A percentile compares a stretch with the other conserved stretches of the same genome.
These are phyloP conservation scores for Chelonia mydas DNA, from an alignment of 2,797 vertebrate genomes.

Conservation along the genomic window DNA sequence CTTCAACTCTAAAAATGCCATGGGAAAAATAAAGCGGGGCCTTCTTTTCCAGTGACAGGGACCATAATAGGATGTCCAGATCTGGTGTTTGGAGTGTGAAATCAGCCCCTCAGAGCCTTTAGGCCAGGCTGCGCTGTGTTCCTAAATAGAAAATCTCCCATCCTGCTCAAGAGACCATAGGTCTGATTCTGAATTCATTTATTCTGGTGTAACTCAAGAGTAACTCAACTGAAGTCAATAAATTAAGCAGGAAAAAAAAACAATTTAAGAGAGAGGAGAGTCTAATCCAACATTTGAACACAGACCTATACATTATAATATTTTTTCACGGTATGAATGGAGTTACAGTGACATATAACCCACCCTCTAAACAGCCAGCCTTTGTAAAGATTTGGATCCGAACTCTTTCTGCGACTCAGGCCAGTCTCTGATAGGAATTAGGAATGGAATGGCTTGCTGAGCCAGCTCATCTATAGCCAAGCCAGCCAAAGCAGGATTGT, in stretches of 20 bases:
- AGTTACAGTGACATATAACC: conserved; percentile 15
- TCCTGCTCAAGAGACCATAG: background rate
- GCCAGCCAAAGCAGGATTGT: conserved; percentile 7
- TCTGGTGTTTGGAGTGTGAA: background rate
- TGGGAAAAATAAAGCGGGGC: background rate
- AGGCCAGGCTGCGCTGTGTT: background rate
- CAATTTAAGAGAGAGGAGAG: background rate
- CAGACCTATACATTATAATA: background rate
- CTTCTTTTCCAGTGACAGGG: background rate
- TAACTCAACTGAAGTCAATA: background rate
- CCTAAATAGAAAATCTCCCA: background rate
- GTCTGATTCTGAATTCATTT: background rate
- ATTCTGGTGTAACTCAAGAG: background rate
- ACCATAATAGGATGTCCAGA: background rate
- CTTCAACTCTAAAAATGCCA: background rate
- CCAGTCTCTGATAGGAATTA: conserved; percentile 11
- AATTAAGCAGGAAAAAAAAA: background rate
- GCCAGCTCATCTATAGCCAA: background rate
- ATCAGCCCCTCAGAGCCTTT: background rate
- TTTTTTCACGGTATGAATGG: conserved; percentile 11
- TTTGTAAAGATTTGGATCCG: conserved; percentile 21
- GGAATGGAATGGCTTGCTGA: conserved; percentile 13
- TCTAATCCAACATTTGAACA: background rate
- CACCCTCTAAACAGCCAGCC: conserved; percentile 15
- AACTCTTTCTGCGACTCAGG: background rate